Evolutionary conservation across 2,797 vertebrate species (phyloP).

Genomic region (Anguilla anguilla): DNA sequence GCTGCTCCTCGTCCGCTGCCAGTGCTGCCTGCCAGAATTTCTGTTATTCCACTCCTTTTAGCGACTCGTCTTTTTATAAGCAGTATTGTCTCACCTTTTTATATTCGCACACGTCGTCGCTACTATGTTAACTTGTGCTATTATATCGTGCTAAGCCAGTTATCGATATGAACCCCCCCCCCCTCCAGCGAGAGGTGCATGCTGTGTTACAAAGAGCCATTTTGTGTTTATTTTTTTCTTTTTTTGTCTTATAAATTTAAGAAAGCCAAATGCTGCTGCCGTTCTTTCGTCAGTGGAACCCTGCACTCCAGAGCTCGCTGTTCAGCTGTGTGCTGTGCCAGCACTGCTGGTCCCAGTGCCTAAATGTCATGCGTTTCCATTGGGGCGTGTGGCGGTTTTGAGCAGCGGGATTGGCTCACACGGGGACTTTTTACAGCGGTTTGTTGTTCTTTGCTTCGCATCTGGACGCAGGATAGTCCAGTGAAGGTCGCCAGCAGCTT

Average conservation of each 20-base stretch:
- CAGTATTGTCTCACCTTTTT: slow-evolving; percentile 64
- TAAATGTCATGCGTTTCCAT: slow-evolving; percentile 27
- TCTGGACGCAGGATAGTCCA: not conserved
- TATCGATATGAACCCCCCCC: slow-evolving; percentile 51
- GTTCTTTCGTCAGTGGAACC: slow-evolving; percentile 41
- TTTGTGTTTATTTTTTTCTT: slow-evolving; percentile 40
- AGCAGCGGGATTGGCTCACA: slow-evolving; percentile 35
- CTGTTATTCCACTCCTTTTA: slow-evolving; percentile 55
- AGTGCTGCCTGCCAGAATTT: slow-evolving; percentile 63
- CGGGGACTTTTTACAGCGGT: not conserved
- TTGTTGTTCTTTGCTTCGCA: not conserved
- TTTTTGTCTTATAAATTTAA: slow-evolving; percentile 38
- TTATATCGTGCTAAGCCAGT: slow-evolving; percentile 49
- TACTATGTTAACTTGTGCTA: slow-evolving; percentile 41
- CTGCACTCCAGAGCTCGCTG: not conserved
- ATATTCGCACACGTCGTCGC: slow-evolving; percentile 56
- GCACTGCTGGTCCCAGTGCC: slow-evolving; percentile 36
- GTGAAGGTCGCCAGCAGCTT: not conserved
- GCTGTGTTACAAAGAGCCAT: slow-evolving; percentile 43
- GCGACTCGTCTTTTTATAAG: slow-evolving; percentile 60
- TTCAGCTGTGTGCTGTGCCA: not conserved
- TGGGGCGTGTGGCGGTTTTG: slow-evolving; percentile 36
- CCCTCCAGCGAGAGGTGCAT: slow-evolving; percentile 38
- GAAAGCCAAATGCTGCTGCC: slow-evolving; percentile 55
- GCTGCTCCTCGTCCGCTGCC: slow-evolving; percentile 49